phyloP scores from a whole-genome alignment of 2,888 invertebrate species.

The Nasonia oneida region DNA sequence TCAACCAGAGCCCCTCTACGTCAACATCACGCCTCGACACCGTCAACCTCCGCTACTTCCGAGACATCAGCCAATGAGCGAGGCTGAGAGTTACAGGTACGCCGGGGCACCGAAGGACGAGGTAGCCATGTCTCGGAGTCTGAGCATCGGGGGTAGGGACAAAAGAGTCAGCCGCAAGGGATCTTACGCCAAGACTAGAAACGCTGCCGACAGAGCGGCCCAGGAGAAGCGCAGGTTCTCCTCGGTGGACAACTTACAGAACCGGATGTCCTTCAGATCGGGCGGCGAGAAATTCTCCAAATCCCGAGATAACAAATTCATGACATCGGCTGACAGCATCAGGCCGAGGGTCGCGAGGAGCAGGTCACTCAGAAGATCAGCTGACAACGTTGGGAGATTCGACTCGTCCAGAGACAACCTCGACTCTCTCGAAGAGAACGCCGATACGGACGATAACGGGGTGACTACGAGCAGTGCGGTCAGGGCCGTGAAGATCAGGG shows the following conservation, averaged over 20 bases:
- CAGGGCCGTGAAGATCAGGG: constrained; percentile 66
- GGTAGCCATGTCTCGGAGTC: constrained; percentile 58
- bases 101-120: constrained; percentile 60
- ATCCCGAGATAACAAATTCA: constrained; percentile 68
- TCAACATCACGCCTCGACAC: constrained; percentile 52
- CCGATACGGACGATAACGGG: constrained; percentile 65
- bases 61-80: constrained; percentile 15
- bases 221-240: constrained; percentile 74
- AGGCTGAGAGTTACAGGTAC: constrained; percentile 27
- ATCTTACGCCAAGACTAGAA: constrained; percentile 69
- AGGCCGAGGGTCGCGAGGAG: constrained; percentile 68
- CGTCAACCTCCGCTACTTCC: constrained; percentile 1
- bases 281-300: constrained; percentile 67
- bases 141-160: constrained; percentile 30
- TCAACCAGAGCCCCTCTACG: constrained; percentile 59
- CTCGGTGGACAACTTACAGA: constrained; percentile 76
- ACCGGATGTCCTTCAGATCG: constrained; percentile 65
- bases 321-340: constrained; percentile 75
- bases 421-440: constrained; percentile 68
- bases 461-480: constrained; percentile 46
- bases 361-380: constrained; percentile 72
- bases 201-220: constrained; percentile 55
- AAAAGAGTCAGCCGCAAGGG: constrained; percentile 72
- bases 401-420: constrained; percentile 73
- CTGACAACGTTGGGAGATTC: constrained; percentile 71